phyloP scores from a whole-genome alignment of 2,888 invertebrate genomes.

The Lumbricus terrestris region DNA sequence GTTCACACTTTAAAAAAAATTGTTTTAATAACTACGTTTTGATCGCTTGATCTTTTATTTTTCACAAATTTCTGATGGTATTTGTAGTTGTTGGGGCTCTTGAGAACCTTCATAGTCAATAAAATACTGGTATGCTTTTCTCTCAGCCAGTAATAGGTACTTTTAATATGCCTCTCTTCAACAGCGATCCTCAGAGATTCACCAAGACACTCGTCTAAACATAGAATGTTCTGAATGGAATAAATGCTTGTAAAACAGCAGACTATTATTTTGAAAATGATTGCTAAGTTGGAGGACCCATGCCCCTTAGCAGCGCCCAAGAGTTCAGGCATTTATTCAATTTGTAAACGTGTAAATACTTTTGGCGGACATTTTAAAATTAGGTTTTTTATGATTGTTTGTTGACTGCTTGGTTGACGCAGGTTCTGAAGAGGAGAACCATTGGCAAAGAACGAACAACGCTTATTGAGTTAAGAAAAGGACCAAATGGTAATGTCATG shows the following conservation, averaged over 20 bases:
- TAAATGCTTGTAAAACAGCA: neutral
- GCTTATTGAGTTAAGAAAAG: neutral
- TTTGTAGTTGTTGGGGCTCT: neutral
- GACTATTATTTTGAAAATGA: neutral
- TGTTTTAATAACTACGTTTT: too few species aligned
- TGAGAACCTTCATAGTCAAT: neutral
- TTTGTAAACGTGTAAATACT: neutral
- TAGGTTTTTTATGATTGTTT: too few species aligned
- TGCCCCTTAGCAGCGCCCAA: neutral
- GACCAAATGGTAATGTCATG: neutral
- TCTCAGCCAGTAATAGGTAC: too few species aligned
- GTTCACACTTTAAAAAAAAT: neutral
- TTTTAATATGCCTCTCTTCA: too few species aligned
- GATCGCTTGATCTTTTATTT: neutral
- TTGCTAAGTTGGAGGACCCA: neutral
- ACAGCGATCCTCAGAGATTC: too few species aligned
- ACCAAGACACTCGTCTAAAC: too few species aligned
- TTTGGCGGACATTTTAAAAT: neutral
- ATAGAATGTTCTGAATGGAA: neutral
- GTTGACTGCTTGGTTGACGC: too few species aligned
- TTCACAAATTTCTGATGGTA: neutral
- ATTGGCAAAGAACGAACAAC: neutral
- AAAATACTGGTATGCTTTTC: too few species aligned
- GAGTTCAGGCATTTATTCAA: neutral
- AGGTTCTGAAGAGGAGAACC: slow-evolving; percentile 6